Base-by-base conservation (phyloP, 2,888 invertebrate genomes). In the Eretmocerus hayati region DNA sequence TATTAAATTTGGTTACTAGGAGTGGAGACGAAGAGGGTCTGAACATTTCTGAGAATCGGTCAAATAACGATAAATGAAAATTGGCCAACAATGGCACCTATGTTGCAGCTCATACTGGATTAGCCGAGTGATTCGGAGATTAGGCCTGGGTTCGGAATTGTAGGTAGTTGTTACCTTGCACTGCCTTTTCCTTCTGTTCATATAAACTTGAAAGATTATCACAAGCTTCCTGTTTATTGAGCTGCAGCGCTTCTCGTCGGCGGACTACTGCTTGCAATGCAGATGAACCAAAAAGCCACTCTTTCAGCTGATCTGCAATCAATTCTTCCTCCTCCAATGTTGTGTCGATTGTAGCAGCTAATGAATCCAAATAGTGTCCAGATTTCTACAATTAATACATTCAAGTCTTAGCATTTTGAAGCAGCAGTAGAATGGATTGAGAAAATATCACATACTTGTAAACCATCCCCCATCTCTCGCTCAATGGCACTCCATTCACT, bases 401-500 rank as follows among this genome's bases (percentile, higher is more conserved):
- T 21, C 39, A 38, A 36, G 6, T 33, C 39, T 52, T 21, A 37
- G 49, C 41, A 52, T 51, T 50, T 50, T 32, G 21, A 43, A 40
- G 13, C n/a, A n/a, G n/a, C n/a, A n/a, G n/a, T n/a, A 42, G 42
- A n/a, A 19, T 20, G 52, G 50, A 46, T 33, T 32, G 54, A 48
- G 9, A 20, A 8, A 26, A n/a, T n/a, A n/a, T n/a, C n/a, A 22
- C 37, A 40, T 62, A 74, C 74, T 66, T 86, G 87, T 42, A 90
- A 64, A 0, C 85, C 85, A 64, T 89, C 88, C 0, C 84, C 86
- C 84, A 89, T 87, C 51, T 84, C 84, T 58, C 81, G 84, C 64
- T 90, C 90, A 43, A 85, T 81, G 26, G 83, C 86, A 66, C 88
- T 87, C 88, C 89, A 90, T 67, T 90, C 89, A 59, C 87, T 87